Evolutionary conservation across 2,888 invertebrate genomes (phyloP).

Genomic region (Parnassius glacialis): DNA sequence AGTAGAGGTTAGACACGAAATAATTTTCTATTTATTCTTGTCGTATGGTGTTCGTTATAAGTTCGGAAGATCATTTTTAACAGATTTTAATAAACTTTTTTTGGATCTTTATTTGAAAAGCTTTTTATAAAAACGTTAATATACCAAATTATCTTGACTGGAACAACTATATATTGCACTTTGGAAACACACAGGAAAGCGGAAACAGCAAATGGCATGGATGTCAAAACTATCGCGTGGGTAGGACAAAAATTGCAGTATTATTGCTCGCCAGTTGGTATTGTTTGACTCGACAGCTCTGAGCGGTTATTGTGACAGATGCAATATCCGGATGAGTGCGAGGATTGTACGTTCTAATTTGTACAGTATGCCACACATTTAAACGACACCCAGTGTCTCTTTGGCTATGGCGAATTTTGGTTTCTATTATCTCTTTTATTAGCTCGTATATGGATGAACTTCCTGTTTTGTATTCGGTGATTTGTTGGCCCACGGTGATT

Average conservation of each 20-base stretch:
- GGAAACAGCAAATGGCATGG: constrained; percentile 52
- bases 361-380: constrained; percentile 16
- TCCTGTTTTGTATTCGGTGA: not conserved
- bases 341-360: constrained; percentile 13
- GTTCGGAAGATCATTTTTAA: no score
- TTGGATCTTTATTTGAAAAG: no score
- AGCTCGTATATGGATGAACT: not conserved
- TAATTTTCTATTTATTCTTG: no score
- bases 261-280: constrained; percentile 35
- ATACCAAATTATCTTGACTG: no score
- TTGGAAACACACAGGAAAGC: constrained; percentile 28
- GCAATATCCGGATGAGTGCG: constrained; percentile 15
- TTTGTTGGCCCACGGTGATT: not conserved
- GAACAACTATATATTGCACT: no score
- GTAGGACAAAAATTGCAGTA: constrained; percentile 41
- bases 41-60: no score
- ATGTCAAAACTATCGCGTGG: constrained; percentile 42
- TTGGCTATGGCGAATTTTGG: not conserved
- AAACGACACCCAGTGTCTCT: constrained; percentile 11
- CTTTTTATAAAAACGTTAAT: no score
- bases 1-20: no score
- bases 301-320: constrained; percentile 23
- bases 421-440: constrained; percentile 12
- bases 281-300: constrained; percentile 34
- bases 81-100: no score